Base-by-base conservation (phyloP, 2,797 vertebrate species). In the Mallotus villosus region DNA sequence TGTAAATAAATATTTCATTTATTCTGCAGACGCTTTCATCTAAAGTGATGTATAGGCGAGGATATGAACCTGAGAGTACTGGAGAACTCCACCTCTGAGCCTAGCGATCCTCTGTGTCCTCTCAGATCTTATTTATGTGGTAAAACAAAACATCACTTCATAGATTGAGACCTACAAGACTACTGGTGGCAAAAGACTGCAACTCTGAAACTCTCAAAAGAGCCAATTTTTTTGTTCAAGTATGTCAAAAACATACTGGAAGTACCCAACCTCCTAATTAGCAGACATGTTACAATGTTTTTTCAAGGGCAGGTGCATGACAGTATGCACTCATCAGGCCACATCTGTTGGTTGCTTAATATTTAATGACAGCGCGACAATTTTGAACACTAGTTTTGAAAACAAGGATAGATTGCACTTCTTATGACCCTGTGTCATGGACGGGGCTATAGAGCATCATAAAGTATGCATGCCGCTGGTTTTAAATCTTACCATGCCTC, bases 351-450 rank as follows among this genome's bases (percentile, higher is more conserved):
- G 51, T 75, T 75, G 73, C 63, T 91, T 81, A 90, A 91, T 91
- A 89, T 90, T 92, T 90, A 74, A 91, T 78, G 22, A 22, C 60
- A 16, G 16, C 27, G 72, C 85, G 83, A 78, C 88, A 49, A 80
- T 74, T 81, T 86, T 81, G 84, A 71, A 81, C 70, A 57, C 73
- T 74, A 78, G 70, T 87, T 89, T 82, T 71, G 82, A 86, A 89
- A 89, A 90, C 85, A 84, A 82, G 85, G 81, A 87, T 91, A 87
- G 74, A 78, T 90, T 88, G 88, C 88, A 86, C 88, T 90, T 76
- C 81, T 73, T 74, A 78, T 82, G 80, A 91, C 88, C 90, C 80
- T 81, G 71, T 88, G 88, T 87, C 88, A 89, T 78, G 86, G 88
- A 85, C 83, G 83, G 84, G 85, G 84, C 84, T 85, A 87, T 85